Percentiles rank a stretch among this genome's conserved stretches.
Evolutionary conservation across 2,888 invertebrate genomes (phyloP).

Genomic region (Oscheius sp.): DNA sequence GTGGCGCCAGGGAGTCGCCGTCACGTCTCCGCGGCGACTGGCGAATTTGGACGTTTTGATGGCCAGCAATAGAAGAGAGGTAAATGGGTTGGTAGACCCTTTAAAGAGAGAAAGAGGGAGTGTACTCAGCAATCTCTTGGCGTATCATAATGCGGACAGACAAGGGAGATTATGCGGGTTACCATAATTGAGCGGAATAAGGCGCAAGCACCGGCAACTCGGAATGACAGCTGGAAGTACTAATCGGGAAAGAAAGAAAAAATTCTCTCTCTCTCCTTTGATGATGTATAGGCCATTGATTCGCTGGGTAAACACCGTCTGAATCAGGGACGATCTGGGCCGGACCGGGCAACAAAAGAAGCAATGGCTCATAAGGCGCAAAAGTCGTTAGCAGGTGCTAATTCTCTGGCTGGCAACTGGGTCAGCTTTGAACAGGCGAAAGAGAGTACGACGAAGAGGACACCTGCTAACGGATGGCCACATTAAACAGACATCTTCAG

Average conservation of each 20-base stretch:
- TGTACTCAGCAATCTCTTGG: constrained; percentile 14
- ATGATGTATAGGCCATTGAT: constrained; percentile 26
- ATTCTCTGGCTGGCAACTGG: constrained; percentile 21
- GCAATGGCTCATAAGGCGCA: constrained; percentile 31
- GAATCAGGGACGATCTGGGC: constrained; percentile 30
- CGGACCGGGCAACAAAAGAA: constrained; percentile 19
- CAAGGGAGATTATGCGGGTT: constrained; percentile 28
- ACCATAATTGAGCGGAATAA: constrained; percentile 36
- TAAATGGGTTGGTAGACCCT: too few species aligned
- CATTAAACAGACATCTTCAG: neutral
- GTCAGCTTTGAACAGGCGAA: constrained; percentile 31
- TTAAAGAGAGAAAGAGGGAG: too few species aligned
- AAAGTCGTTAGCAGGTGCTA: constrained; percentile 37
- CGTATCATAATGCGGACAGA: constrained; percentile 36
- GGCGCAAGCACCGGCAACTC: constrained; percentile 20
- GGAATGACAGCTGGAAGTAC: constrained; percentile 11
- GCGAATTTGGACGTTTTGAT: constrained; percentile 4
- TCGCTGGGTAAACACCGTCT: constrained; percentile 30
- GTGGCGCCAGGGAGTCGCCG: constrained; percentile 28
- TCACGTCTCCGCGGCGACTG: constrained; percentile 30
- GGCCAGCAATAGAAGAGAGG: neutral
- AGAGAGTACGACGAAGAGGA: neutral
- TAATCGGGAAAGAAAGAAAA: neutral
- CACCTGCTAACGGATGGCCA: constrained; percentile 8
- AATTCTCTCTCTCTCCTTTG: neutral